phyloP scores from a whole-genome alignment of 2,797 vertebrate species.

The Emys orbicularis region DNA sequence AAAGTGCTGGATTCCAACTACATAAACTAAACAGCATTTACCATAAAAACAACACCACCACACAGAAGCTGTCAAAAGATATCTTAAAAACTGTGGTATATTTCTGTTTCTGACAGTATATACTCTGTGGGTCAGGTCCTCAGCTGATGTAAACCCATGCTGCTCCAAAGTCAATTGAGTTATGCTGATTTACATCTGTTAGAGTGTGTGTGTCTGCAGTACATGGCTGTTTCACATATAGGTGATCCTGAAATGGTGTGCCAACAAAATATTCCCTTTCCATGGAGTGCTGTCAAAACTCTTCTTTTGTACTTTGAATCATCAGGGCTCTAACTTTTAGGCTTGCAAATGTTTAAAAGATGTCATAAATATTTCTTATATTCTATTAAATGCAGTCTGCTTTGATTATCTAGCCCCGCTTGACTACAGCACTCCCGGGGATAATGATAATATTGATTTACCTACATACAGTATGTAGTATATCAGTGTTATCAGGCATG shows the following conservation, averaged over 20 bases:
- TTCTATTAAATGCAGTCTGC: conserved; percentile 39
- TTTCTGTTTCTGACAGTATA: conserved; percentile 43
- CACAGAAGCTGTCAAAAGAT: conserved; percentile 73
- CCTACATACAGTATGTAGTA: background rate
- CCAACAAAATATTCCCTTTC: conserved; percentile 21
- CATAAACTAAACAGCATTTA: conserved; percentile 57
- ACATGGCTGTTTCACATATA: background rate
- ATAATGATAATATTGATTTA: conserved; percentile 37
- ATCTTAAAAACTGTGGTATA: conserved; percentile 66
- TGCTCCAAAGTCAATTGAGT: background rate
- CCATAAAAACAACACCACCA: conserved; percentile 53
- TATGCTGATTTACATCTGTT: background rate
- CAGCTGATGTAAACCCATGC: background rate
- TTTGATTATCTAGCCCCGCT: conserved; percentile 24
- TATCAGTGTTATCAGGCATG: conserved; percentile 5
- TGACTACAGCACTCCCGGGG: conserved; percentile 5
- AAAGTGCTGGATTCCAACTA: conserved; percentile 46
- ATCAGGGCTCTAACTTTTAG: conserved; percentile 21
- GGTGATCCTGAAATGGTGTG: background rate
- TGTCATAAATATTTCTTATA: conserved; percentile 51
- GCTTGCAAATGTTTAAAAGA: conserved; percentile 49
- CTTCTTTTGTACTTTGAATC: conserved; percentile 50
- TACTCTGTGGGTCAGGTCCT: background rate
- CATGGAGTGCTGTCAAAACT: background rate
- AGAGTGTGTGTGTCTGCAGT: accelerated